Evolutionary conservation across 2,113 vertebrate genomes (phyloP).

Genomic region (Herpetotheres cachinnans): DNA sequence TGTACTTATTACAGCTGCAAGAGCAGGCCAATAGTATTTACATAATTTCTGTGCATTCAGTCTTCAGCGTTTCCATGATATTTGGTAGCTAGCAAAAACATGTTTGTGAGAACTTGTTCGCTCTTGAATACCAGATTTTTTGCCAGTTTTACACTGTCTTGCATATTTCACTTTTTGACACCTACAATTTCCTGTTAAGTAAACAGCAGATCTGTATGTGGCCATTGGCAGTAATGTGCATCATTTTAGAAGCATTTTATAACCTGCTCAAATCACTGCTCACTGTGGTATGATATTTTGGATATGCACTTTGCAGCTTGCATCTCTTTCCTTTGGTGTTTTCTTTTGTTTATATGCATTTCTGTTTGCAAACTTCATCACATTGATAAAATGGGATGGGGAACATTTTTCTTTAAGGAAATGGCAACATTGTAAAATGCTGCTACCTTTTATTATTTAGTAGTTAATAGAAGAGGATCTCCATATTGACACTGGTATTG

Average conservation of each 20-base stretch:
- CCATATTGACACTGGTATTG: background rate
- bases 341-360: background rate
- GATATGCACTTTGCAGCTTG: background rate
- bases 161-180: conserved; percentile 13
- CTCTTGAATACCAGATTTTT: background rate
- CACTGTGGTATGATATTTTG: background rate
- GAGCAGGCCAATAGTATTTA: background rate
- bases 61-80: background rate
- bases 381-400: background rate
- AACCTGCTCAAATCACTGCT: background rate
- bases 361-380: background rate
- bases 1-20: background rate
- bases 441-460: background rate
- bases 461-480: background rate
- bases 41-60: background rate
- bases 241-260: background rate
- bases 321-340: background rate
- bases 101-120: background rate
- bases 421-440: background rate
- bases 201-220: background rate
- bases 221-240: background rate
- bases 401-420: background rate
- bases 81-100: background rate
- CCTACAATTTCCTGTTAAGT: background rate
- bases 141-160: background rate